These are phyloP conservation scores for Exephanes ischioxanthus DNA, from an alignment of 2,888 invertebrate genomes.

Conservation along the genomic window DNA sequence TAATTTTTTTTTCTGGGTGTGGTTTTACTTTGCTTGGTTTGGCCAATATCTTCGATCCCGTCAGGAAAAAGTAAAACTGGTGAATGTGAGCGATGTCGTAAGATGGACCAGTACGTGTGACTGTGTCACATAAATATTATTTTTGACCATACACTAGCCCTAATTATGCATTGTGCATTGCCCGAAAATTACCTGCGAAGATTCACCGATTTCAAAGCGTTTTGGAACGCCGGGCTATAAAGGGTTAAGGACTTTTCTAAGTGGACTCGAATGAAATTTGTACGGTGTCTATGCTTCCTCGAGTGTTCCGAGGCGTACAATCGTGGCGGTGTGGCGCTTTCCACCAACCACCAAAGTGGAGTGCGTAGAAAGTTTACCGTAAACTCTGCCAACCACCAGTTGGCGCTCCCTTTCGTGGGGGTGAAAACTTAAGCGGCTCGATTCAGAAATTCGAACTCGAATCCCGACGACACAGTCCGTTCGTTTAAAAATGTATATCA, in stretches of 20 bases:
- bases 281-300: not conserved
- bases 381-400: constrained; percentile 55
- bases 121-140: no score
- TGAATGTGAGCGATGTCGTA: no score
- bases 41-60: no score
- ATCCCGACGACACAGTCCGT: constrained; percentile 10
- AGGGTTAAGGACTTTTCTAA: no score
- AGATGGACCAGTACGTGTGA: no score
- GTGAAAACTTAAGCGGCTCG: constrained; percentile 9
- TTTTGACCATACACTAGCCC: no score
- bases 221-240: not conserved
- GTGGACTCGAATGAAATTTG: constrained; percentile 15
- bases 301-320: constrained; percentile 22
- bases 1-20: no score
- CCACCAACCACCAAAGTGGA: not conserved
- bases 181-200: no score
- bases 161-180: no score
- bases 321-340: constrained; percentile 4
- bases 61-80: no score
- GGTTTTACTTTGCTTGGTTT: no score
- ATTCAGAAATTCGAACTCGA: constrained; percentile 29
- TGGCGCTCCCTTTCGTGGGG: constrained; percentile 43
- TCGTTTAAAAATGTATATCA: not conserved
- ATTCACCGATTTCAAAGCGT: no score
- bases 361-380: constrained; percentile 15